phyloP scores from a whole-genome alignment of 2,888 invertebrate genomes.

The Eutolmus rufibarbis region DNA sequence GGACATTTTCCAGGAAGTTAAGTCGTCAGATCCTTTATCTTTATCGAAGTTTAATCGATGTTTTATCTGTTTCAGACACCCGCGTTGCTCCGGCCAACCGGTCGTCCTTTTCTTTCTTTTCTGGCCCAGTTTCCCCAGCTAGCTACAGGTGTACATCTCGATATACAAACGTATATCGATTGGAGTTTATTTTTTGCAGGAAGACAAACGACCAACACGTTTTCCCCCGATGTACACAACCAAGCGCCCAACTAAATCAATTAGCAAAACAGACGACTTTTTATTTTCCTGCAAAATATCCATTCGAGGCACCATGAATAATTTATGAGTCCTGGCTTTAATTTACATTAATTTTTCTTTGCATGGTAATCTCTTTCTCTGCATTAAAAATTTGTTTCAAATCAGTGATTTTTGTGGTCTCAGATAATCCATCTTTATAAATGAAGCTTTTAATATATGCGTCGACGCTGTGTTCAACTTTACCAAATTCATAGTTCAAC shows the following conservation, averaged over 20 bases:
- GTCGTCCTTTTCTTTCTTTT: conserved; percentile 48
- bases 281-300: conserved; percentile 39
- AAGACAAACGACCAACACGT: conserved; percentile 40
- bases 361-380: conserved; percentile 11
- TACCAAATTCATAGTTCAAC: not conserved
- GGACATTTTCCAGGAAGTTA: conserved; percentile 46
- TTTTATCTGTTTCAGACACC: conserved; percentile 50
- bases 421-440: conserved; percentile 4
- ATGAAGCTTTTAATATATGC: not conserved
- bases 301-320: conserved; percentile 35
- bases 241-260: conserved; percentile 39
- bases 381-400: conserved; percentile 19
- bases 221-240: conserved; percentile 12
- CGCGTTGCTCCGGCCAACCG: conserved; percentile 46
- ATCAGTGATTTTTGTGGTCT: conserved; percentile 14
- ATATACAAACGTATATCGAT: conserved; percentile 26
- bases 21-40: conserved; percentile 47
- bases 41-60: conserved; percentile 53
- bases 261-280: conserved; percentile 39
- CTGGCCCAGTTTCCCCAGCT: conserved; percentile 30
- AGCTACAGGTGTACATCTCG: conserved; percentile 31
- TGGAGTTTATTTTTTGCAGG: conserved; percentile 8
- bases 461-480: not conserved
- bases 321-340: conserved; percentile 33
- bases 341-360: conserved; percentile 39